phyloP scores from a whole-genome alignment of 2,888 invertebrate species.

The Microctonus aethiopoides region DNA sequence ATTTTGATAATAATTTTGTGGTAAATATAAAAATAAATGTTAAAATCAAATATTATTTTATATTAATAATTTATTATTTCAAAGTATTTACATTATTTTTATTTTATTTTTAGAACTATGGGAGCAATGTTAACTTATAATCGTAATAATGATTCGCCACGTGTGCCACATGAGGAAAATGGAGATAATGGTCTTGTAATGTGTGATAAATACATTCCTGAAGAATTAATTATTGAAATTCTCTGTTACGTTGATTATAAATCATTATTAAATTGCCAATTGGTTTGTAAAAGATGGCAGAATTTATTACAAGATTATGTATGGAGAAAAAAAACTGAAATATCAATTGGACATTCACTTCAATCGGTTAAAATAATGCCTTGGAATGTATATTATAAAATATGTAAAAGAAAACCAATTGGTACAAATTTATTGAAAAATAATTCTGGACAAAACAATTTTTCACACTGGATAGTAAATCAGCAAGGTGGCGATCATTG shows the following conservation, averaged over 20 bases:
- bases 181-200: constrained; percentile 63
- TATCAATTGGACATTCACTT: constrained; percentile 46
- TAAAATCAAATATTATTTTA: neutral
- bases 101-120: constrained; percentile 19
- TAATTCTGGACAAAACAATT: constrained; percentile 67
- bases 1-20: too few species aligned
- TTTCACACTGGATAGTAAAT: constrained; percentile 64
- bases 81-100: neutral
- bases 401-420: constrained; percentile 65
- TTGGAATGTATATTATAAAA: constrained; percentile 66
- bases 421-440: constrained; percentile 69
- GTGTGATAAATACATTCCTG: constrained; percentile 64
- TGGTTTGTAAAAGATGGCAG: constrained; percentile 70
- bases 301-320: constrained; percentile 65
- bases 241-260: constrained; percentile 62
- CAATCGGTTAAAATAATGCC: constrained; percentile 56
- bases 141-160: constrained; percentile 3
- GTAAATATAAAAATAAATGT: neutral
- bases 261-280: constrained; percentile 64
- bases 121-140: too few species aligned
- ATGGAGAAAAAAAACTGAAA: constrained; percentile 65
- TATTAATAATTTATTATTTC: neutral
- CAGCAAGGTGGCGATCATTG: constrained; percentile 67
- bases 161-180: constrained; percentile 38
- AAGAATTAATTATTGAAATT: constrained; percentile 68